phyloP scores from a whole-genome alignment of 2,797 vertebrate genomes.

The Sebastes jordani region DNA sequence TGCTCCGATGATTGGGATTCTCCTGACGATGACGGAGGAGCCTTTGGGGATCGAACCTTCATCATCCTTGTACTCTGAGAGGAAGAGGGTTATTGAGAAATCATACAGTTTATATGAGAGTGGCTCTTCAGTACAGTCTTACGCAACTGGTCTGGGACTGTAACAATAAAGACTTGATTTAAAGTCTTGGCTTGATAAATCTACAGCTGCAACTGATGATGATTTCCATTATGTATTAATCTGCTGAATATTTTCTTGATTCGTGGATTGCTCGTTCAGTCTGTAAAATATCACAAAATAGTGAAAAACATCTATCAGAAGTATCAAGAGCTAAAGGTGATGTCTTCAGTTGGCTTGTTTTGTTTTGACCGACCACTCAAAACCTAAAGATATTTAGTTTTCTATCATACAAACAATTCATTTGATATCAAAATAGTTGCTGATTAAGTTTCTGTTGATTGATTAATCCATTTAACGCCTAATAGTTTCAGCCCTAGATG shows the following conservation, averaged over 20 bases:
- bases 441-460: too few relatives aligned
- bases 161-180: background rate
- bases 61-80: constrained; percentile 91
- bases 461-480: too few relatives aligned
- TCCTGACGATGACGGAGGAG: constrained; percentile 92
- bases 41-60: constrained; percentile 91
- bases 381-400: background rate
- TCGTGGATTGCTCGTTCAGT: background rate
- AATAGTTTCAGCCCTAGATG: background rate
- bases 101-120: too few relatives aligned
- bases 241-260: background rate
- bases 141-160: background rate
- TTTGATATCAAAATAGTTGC: too few relatives aligned
- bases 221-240: background rate
- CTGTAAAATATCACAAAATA: background rate
- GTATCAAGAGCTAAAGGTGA: background rate
- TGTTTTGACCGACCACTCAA: background rate
- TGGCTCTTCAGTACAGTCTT: background rate
- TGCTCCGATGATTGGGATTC: constrained; percentile 90
- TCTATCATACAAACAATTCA: background rate
- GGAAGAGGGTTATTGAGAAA: background rate
- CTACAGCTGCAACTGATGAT: background rate
- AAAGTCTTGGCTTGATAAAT: background rate
- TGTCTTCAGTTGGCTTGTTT: background rate
- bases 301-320: background rate